These are phyloP conservation scores for Mus spicilegus DNA, from an alignment of 2,113 vertebrate genomes.

Conservation along the genomic window DNA sequence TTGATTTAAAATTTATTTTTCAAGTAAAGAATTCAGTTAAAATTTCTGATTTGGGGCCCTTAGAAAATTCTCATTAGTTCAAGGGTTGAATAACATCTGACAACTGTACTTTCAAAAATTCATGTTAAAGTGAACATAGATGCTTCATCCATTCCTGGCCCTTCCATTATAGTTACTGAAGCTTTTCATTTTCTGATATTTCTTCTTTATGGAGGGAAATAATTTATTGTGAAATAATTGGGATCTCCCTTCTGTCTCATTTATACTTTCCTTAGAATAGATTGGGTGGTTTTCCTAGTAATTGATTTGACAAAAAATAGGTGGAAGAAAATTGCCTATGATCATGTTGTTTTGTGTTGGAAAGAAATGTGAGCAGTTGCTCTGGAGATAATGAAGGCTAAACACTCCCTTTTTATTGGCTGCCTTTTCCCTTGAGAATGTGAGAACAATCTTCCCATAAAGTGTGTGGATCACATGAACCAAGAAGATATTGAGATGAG, in stretches of 20 bases:
- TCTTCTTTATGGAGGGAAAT: neutral
- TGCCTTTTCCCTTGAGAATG: neutral
- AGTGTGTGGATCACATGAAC: neutral
- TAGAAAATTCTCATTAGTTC: neutral
- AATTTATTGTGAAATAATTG: neutral
- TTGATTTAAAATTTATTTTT: neutral
- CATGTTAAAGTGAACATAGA: neutral
- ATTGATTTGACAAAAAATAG: neutral
- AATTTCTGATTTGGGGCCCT: neutral
- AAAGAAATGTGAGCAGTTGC: neutral
- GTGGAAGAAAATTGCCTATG: neutral
- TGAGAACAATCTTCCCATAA: neutral
- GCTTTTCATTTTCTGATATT: neutral
- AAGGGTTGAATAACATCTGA: neutral
- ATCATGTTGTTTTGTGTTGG: neutral
- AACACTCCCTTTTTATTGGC: neutral
- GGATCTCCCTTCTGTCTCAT: neutral
- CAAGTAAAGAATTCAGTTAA: neutral
- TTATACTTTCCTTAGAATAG: neutral
- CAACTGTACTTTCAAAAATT: neutral
- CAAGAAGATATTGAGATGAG: neutral
- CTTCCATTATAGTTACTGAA: neutral
- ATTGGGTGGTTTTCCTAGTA: neutral
- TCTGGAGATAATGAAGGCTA: neutral
- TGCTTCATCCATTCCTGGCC: neutral